phyloP scores from a whole-genome alignment of 35 echinoderm and acorn worm species.

The Apostichopus californicus region DNA sequence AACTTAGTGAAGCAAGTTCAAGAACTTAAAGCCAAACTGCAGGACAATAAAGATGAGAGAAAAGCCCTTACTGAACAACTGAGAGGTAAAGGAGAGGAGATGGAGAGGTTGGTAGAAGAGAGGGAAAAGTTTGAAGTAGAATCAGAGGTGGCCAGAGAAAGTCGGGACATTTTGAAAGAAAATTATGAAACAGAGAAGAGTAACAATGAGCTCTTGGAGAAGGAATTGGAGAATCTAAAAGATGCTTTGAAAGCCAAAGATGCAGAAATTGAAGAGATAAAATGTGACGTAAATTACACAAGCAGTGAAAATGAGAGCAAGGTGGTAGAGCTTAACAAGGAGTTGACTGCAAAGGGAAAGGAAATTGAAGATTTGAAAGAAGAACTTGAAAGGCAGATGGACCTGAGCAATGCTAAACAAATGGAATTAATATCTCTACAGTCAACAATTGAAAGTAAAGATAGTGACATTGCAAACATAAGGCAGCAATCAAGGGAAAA shows the following conservation, averaged over 20 bases:
- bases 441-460: neutral
- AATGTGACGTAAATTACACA: neutral
- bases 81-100: constrained; percentile 23
- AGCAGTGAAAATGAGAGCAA: neutral
- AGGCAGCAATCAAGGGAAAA: constrained; percentile 21
- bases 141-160: neutral
- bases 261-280: constrained; percentile 38
- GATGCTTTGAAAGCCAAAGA: constrained; percentile 30
- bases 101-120: constrained; percentile 19
- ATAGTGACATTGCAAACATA: constrained; percentile 50
- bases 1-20: constrained; percentile 24
- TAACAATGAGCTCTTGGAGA: constrained; percentile 21
- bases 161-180: neutral
- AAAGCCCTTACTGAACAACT: constrained; percentile 31
- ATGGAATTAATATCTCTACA: constrained; percentile 23
- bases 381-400: constrained; percentile 25
- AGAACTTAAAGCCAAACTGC: constrained; percentile 28
- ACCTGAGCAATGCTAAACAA: neutral
- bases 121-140: constrained; percentile 32
- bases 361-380: constrained; percentile 3
- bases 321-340: neutral
- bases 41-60: constrained; percentile 18
- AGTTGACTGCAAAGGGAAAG: neutral
- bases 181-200: constrained; percentile 44
- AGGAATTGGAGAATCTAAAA: constrained; percentile 24